Percentiles rank a stretch among this genome's conserved stretches.
Evolutionary conservation across 2,797 vertebrate species (phyloP).

Genomic region (Poeciliopsis paucimaculata): DNA sequence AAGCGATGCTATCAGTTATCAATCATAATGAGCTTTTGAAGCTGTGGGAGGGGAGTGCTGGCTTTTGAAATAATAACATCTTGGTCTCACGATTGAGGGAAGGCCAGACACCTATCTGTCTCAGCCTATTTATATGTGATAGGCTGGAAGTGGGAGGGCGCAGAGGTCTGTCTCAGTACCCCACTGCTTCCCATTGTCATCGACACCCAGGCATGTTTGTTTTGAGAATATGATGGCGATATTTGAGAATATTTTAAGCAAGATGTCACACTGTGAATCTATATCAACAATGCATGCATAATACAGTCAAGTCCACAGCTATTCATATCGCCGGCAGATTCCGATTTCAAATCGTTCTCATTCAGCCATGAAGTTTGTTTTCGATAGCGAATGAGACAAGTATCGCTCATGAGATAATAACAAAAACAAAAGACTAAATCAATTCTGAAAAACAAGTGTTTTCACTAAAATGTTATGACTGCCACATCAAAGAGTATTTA

Average conservation of each 20-base stretch:
- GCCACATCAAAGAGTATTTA: not conserved
- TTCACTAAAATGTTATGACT: not conserved
- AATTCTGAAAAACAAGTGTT: not conserved
- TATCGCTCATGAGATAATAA: not conserved
- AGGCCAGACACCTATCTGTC: conserved; percentile 56
- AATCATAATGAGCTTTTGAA: conserved; percentile 79
- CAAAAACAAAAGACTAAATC: not conserved
- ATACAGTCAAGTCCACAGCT: not conserved
- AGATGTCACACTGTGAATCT: not conserved
- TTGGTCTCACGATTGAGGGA: conserved; percentile 48
- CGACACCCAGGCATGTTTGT: conserved; percentile 16
- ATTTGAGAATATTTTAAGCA: conserved; percentile 21
- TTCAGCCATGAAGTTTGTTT: not conserved
- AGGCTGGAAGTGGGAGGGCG: conserved; percentile 16
- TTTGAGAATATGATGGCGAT: conserved; percentile 5
- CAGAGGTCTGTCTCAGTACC: conserved; percentile 2
- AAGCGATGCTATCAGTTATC: conserved; percentile 81
- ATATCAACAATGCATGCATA: conserved; percentile 17
- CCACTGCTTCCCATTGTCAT: conserved; percentile 20
- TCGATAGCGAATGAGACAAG: not conserved
- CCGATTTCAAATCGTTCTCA: not conserved
- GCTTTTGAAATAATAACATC: conserved; percentile 70
- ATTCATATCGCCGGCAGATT: not conserved
- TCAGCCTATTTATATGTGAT: conserved; percentile 34
- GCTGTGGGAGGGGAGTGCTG: conserved; percentile 45